Conservation (phyloP, 2,113 vertebrate genomes). For the Synodontis membranacea region DNA sequence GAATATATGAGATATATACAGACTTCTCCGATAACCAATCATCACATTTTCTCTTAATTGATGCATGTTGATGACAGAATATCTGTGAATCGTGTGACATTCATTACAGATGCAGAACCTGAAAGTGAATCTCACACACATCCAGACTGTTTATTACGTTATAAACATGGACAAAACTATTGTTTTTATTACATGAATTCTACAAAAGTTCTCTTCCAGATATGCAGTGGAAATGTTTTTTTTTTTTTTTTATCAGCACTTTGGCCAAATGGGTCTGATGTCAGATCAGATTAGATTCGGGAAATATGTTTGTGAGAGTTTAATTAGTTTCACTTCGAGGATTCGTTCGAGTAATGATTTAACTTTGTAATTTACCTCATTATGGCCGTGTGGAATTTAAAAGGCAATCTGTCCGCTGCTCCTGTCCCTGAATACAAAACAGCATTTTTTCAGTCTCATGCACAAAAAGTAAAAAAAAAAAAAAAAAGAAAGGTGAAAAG, state of each 20-base stretch:
- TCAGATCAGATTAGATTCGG: background rate
- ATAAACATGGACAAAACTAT: no score
- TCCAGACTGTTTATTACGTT: background rate
- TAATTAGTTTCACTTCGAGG: background rate
- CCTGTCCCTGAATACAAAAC: slow-evolving; percentile 2
- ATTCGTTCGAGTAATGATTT: slow-evolving; percentile 15
- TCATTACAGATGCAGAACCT: background rate
- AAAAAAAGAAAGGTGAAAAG: background rate
- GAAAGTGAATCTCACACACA: background rate
- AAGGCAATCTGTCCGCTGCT: background rate
- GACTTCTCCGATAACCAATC: background rate
- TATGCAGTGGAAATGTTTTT: background rate
- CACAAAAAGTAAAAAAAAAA: no score
- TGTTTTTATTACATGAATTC: background rate
- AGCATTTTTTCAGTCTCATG: background rate
- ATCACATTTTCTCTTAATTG: background rate
- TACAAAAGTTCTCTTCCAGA: background rate
- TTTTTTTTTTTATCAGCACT: background rate
- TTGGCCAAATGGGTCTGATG: background rate
- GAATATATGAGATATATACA: background rate
- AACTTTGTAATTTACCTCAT: slow-evolving; percentile 7
- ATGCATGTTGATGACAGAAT: background rate
- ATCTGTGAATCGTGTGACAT: background rate
- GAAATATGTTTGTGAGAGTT: background rate
- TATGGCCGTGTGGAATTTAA: background rate